Evolutionary conservation across 2,888 invertebrate genomes (phyloP), one percentile per base, ranked within the genome.

Genomic region (Brachynemurus nebulosus): DNA sequence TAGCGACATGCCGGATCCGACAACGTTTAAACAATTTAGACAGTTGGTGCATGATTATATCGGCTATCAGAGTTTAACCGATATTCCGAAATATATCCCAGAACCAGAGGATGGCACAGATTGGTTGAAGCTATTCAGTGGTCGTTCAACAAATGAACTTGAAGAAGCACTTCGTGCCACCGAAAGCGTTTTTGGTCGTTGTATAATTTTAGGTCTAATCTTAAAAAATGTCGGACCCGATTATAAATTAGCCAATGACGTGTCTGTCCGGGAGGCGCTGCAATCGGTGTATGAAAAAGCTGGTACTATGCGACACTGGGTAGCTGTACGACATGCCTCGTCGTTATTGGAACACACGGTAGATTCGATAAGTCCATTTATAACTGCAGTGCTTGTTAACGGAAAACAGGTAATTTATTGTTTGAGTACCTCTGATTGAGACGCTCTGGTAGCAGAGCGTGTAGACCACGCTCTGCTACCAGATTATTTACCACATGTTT

Each of bases 351-450:
- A 80, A 63, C 96, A 97, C 64, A 85, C 91, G 45, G 96, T 97
- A 8, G 97, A 98, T 68, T 93, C 93, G 50, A 89, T 98, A 57
- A 95, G 95, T 65, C 98, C 98, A 4, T 95, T 93, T 59, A 93
- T 98, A 56, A 98, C 98, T 34, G 90, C 92, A 30, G 89, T 98
- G 51, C 74, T 98, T 39, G 98, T 98, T 34, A 88, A 93, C 65
- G 97, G 97, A 49, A 98, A 97, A 66, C 95, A 96, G 76, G 90
- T 89, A 56, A 53, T 20, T 39, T 19, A 3, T 8, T 8, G 9
- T 25, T 25, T 25, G 9, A 25, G 9, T 25, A 25, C 9, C 27
- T n/a, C n/a, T n/a, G n/a, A n/a, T n/a, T n/a, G n/a, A n/a, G n/a
- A n/a, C n/a, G n/a, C n/a, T n/a, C n/a, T n/a, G n/a, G n/a, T n/a